phyloP scores from a whole-genome alignment of 2,888 invertebrate genomes.

The Yponomeuta malinellus region DNA sequence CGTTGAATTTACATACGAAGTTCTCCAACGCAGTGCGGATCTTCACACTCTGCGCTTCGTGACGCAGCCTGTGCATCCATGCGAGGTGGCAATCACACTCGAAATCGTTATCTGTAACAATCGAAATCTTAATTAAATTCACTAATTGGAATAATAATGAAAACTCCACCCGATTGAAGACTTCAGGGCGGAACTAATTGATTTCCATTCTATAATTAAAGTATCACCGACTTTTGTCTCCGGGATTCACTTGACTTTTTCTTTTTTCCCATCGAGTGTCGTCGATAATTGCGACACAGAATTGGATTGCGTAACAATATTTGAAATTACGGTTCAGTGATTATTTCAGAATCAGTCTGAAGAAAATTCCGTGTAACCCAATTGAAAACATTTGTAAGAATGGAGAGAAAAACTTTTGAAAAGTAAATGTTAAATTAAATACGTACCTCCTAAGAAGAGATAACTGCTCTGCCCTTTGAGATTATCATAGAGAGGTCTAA shows the following conservation, averaged over 20 bases:
- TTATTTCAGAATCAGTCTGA: not conserved
- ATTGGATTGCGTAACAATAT: not conserved
- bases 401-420: not conserved
- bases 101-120: constrained; percentile 86
- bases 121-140: constrained; percentile 23
- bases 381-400: too few species aligned
- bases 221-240: constrained; percentile 3
- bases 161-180: not conserved
- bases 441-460: constrained; percentile 85
- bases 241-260: not conserved
- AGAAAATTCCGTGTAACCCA: not conserved
- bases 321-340: not conserved
- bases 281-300: not conserved
- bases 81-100: constrained; percentile 89
- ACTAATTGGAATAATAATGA: constrained; percentile 12
- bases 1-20: constrained; percentile 81
- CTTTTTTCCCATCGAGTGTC: not conserved
- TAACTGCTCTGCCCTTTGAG: constrained; percentile 83
- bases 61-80: constrained; percentile 86
- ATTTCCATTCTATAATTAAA: constrained; percentile 10
- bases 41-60: constrained; percentile 84
- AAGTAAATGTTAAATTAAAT: constrained; percentile 1
- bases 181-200: constrained; percentile 5
- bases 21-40: constrained; percentile 83
- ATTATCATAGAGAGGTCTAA: constrained; percentile 84